Evolutionary conservation across 2,797 vertebrate genomes (phyloP).

Genomic region (Varecia variegata): DNA sequence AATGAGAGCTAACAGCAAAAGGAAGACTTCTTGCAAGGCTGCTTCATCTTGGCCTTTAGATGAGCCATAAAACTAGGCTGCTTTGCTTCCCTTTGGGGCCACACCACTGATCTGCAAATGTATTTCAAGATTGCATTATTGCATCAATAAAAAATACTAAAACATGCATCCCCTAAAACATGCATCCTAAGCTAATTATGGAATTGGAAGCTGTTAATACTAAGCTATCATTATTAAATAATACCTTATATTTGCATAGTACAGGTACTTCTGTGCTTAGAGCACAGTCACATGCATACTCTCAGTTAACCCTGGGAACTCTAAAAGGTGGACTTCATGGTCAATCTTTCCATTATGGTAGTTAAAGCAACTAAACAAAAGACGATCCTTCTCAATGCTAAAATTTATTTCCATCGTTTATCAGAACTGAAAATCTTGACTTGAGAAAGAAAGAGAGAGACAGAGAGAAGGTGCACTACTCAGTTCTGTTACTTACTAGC

Average conservation of each 20-base stretch:
- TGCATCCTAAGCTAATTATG: slow-evolving; percentile 14
- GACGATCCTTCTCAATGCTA: neutral
- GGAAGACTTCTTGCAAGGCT: neutral
- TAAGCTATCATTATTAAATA: slow-evolving; percentile 13
- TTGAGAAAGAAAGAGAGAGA: neutral
- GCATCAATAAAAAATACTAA: slow-evolving; percentile 24
- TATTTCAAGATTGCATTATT: slow-evolving; percentile 17
- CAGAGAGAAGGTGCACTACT: neutral
- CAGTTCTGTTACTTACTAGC: neutral
- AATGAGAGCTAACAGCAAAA: slow-evolving; percentile 61
- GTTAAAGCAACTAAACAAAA: neutral
- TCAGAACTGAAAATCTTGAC: neutral
- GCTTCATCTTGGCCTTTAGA: neutral
- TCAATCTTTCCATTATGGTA: neutral
- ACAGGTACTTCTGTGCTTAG: neutral
- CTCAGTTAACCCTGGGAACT: neutral
- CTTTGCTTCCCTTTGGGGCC: neutral
- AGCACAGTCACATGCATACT: neutral
- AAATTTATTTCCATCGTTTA: neutral
- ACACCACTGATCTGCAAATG: neutral
- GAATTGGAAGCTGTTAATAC: slow-evolving; percentile 45
- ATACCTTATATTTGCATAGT: neutral
- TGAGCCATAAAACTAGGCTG: neutral
- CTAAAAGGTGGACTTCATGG: neutral
- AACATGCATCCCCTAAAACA: slow-evolving; percentile 9